Conservation (phyloP, 2,888 invertebrate genomes). For the Lycaena phlaeas region DNA sequence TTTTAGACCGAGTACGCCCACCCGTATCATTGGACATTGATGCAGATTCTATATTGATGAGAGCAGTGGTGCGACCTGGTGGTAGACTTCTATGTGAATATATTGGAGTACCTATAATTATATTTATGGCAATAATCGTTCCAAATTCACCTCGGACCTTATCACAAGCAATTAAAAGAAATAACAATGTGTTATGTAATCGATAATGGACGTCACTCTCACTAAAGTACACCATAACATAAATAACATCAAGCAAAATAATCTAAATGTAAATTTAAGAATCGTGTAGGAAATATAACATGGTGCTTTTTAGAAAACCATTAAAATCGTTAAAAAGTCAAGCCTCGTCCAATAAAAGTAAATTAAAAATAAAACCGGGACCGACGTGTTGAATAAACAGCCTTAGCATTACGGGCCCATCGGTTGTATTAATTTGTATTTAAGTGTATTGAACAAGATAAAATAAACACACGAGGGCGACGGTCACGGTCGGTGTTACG, state of each 20-base stretch:
- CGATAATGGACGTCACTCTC: too few species aligned
- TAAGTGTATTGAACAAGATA: conserved; percentile 73
- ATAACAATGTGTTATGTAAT: too few species aligned
- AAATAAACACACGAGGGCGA: conserved; percentile 64
- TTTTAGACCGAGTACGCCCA: too few species aligned
- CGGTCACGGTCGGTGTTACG: conserved; percentile 39
- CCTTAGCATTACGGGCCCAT: conserved; percentile 64
- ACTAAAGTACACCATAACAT: too few species aligned
- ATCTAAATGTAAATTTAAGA: conserved; percentile 7
- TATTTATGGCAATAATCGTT: too few species aligned
- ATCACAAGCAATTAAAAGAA: too few species aligned
- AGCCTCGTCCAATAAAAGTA: conserved; percentile 36
- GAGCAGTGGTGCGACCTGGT: too few species aligned
- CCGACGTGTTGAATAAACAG: conserved; percentile 71
- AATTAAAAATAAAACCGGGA: conserved; percentile 53
- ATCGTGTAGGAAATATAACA: conserved; percentile 9
- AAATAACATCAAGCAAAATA: neutral
- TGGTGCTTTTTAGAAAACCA: conserved; percentile 38
- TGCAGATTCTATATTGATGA: too few species aligned
- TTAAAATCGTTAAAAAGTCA: conserved; percentile 38
- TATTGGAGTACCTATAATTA: too few species aligned
- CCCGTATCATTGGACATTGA: too few species aligned
- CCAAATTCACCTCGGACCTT: too few species aligned
- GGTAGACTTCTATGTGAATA: too few species aligned
- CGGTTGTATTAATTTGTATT: conserved; percentile 72